Evolutionary conservation across 2,113 vertebrate species (phyloP).

Genomic region (Pomatorhinus ruficollis): DNA sequence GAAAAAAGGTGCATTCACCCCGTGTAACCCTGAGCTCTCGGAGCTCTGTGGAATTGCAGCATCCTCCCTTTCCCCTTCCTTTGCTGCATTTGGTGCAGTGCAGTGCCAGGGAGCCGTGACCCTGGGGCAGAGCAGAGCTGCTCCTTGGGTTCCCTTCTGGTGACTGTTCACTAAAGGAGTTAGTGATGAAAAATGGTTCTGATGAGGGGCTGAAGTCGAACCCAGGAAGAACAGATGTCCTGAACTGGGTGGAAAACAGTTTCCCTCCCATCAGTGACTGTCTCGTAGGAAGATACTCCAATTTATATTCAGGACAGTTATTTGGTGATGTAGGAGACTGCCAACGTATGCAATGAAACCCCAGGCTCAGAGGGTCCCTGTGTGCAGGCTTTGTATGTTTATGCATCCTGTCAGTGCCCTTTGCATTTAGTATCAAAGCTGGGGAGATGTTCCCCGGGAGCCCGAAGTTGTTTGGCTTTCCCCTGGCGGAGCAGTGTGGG

Average conservation of each 20-base stretch:
- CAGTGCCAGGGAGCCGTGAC: not conserved
- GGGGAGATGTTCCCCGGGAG: accelerated
- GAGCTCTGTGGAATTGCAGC: not conserved
- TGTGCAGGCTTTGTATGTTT: accelerated
- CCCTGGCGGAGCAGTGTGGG: not conserved
- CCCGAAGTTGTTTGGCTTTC: accelerated
- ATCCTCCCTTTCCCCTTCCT: not conserved
- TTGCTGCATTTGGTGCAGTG: not conserved
- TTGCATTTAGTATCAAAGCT: not conserved
- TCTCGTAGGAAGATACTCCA: not conserved
- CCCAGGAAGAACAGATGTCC: not conserved
- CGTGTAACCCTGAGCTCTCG: accelerated
- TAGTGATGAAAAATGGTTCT: not conserved
- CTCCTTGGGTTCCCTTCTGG: accelerated
- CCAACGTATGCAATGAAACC: accelerated
- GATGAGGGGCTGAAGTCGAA: not conserved
- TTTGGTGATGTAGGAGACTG: not conserved
- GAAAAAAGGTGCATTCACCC: accelerated
- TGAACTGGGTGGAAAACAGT: not conserved
- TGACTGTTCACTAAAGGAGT: accelerated
- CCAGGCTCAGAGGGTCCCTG: not conserved
- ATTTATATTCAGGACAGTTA: not conserved
- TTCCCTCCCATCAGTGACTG: not conserved
- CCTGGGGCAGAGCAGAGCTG: not conserved
- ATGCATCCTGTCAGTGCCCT: accelerated